These are phyloP conservation scores for Rhodophaea formosa DNA, from an alignment of 2,888 invertebrate genomes.

Conservation along the genomic window DNA sequence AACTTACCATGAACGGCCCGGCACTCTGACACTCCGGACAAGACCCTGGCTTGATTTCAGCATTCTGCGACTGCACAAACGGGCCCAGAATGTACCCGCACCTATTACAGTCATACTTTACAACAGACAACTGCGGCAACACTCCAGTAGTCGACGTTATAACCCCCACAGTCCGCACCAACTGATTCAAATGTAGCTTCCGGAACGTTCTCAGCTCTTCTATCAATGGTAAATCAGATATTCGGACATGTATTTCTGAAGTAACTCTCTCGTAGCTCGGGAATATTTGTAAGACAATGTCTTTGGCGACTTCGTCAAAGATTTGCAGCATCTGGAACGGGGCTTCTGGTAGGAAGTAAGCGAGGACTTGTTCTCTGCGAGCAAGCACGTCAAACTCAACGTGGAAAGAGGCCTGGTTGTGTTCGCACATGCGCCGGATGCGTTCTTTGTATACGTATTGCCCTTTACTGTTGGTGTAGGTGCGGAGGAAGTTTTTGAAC, in stretches of 20 bases:
- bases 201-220: slow-evolving; percentile 97
- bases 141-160: slow-evolving; percentile 98
- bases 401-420: slow-evolving; percentile 92
- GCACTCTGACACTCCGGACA: slow-evolving; percentile 99
- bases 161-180: slow-evolving; percentile 93
- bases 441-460: slow-evolving; percentile 95
- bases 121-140: slow-evolving; percentile 95
- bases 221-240: slow-evolving; percentile 96
- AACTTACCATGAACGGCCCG: slow-evolving; percentile 93
- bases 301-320: slow-evolving; percentile 96
- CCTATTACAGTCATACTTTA: slow-evolving; percentile 98
- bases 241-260: slow-evolving; percentile 95
- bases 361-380: slow-evolving; percentile 94
- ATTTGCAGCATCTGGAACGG: slow-evolving; percentile 98
- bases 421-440: slow-evolving; percentile 96
- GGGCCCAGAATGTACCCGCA: slow-evolving; percentile 98
- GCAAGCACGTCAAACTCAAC: slow-evolving; percentile 97
- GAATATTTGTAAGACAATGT: slow-evolving; percentile 95
- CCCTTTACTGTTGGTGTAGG: slow-evolving; percentile 92
- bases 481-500: slow-evolving; percentile 95
- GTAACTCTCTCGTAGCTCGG: slow-evolving; percentile 98
- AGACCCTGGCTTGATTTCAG: slow-evolving; percentile 96
- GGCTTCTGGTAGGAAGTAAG: slow-evolving; percentile 98
- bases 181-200: slow-evolving; percentile 94
- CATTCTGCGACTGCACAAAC: slow-evolving; percentile 95